Evolutionary conservation across 2,113 vertebrate genomes (phyloP), one percentile per base, ranked within the genome.

Genomic region (Brachionichthys hirsutus): DNA sequence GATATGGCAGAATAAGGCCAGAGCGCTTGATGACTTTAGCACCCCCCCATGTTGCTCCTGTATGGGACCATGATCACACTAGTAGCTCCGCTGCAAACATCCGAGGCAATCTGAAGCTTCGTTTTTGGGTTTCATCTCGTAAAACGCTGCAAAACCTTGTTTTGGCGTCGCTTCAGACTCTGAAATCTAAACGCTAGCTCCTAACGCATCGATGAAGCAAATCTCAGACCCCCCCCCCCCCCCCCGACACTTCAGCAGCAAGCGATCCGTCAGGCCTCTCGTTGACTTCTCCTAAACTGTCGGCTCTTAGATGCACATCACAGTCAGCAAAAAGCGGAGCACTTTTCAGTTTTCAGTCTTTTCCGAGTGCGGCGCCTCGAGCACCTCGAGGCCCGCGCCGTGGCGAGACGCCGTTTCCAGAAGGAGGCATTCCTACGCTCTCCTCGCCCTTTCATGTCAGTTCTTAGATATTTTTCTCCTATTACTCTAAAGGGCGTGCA

Each of bases 1-100:
- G 87, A 91, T 87, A 76, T 65, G 68, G 73, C 83, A 90, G 90
- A 93, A 93, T 90, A 88, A 89, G 79, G 77, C 56, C 80, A 85
- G 75, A 77, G 75, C 72, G 73, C 73, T 64, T 60, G 73, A 83
- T 81, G 78, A 86, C 73, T 62, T 5, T 59, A 45, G 60, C 20
- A 9, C 49, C 12, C 55, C 55, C 50, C 13, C 4, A 18, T 18
- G 51, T 64, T 53, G 47, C 55, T 59, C 66, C 61, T 34, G 17
- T 67, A 48, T 63, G 40, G 62, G 60, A 45, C 51, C 46, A 50
- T 73, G 68, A 80, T 77, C 81, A 70, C 56, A 48, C 64, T 59
- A 50, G 38, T 51, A 73, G 20, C 47, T 8, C 24, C 8, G 24
- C 24, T 30, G 24, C 24, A 30, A 30, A 30, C 8, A 6, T 8